Conservation (phyloP, 1,140 invertebrate genomes). For the Ceratina calcarata region DNA sequence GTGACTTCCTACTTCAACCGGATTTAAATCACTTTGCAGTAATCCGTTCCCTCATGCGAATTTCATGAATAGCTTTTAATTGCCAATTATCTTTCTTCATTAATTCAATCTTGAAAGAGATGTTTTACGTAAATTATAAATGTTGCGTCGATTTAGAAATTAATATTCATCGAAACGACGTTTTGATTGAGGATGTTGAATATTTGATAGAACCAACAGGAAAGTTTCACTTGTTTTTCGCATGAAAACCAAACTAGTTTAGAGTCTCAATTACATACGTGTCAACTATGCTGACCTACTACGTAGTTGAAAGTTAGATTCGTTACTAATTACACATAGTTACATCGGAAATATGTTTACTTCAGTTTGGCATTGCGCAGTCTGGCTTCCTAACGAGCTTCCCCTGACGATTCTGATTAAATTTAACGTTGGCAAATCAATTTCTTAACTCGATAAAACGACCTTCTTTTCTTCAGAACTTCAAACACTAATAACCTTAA, state of each 20-base stretch:
- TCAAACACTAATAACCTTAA: slow-evolving; percentile 9
- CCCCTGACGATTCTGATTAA: background rate
- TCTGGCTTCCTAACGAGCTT: background rate
- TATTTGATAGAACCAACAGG: background rate
- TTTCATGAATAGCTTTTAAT: background rate
- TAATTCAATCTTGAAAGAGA: too few species aligned
- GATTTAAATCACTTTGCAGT: background rate
- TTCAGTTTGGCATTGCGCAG: background rate
- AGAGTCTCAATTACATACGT: background rate
- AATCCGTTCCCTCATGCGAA: background rate
- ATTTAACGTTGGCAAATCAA: background rate
- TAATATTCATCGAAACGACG: background rate
- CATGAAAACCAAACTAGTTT: background rate
- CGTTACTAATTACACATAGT: background rate
- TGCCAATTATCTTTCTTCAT: too few species aligned
- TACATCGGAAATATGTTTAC: background rate
- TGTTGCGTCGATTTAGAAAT: background rate
- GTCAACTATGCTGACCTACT: too few species aligned
- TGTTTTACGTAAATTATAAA: background rate
- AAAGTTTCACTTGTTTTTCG: background rate
- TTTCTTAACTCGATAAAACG: too few species aligned
- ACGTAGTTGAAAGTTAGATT: background rate
- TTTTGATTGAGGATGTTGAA: too few species aligned
- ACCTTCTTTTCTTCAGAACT: background rate
- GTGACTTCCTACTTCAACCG: background rate